Conservation (phyloP, 2,113 vertebrate species). For the Neogobius melanostomus region DNA sequence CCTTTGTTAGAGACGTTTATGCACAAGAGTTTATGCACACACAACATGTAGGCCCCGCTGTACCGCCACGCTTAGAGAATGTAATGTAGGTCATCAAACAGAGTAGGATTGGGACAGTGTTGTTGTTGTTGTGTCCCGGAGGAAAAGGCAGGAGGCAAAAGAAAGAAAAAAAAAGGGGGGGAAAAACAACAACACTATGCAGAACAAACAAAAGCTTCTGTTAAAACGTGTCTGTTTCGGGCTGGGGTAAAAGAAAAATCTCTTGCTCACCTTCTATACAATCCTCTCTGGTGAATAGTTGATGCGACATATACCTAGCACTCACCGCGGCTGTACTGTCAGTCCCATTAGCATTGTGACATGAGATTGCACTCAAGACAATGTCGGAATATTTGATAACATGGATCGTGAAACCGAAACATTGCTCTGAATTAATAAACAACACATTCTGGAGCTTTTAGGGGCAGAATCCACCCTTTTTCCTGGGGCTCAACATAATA, state of each 20-base stretch:
- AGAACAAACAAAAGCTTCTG: constrained; percentile 76
- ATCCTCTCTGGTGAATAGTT: constrained; percentile 76
- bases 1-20: constrained; percentile 59
- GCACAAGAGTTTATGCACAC: constrained; percentile 60
- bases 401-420: constrained; percentile 77
- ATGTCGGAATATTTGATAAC: constrained; percentile 81
- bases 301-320: constrained; percentile 58
- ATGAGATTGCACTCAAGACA: constrained; percentile 80
- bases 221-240: constrained; percentile 67
- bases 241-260: constrained; percentile 62
- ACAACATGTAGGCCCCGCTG: constrained; percentile 64
- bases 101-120: constrained; percentile 57
- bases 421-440: constrained; percentile 83
- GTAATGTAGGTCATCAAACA: constrained; percentile 79
- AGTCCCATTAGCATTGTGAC: constrained; percentile 73
- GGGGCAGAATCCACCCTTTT: constrained; percentile 54
- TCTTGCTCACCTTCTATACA: constrained; percentile 50
- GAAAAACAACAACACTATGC: constrained; percentile 32
- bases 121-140: constrained; percentile 69
- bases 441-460: constrained; percentile 73
- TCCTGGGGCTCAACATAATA: constrained; percentile 60
- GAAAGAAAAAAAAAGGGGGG: constrained; percentile 48
- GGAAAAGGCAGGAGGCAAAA: constrained; percentile 57
- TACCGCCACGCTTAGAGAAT: constrained; percentile 68
- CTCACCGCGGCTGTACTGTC: constrained; percentile 61